These are phyloP conservation scores for Mesochorus sp. DNA, from an alignment of 2,888 invertebrate genomes.

Conservation along the genomic window DNA sequence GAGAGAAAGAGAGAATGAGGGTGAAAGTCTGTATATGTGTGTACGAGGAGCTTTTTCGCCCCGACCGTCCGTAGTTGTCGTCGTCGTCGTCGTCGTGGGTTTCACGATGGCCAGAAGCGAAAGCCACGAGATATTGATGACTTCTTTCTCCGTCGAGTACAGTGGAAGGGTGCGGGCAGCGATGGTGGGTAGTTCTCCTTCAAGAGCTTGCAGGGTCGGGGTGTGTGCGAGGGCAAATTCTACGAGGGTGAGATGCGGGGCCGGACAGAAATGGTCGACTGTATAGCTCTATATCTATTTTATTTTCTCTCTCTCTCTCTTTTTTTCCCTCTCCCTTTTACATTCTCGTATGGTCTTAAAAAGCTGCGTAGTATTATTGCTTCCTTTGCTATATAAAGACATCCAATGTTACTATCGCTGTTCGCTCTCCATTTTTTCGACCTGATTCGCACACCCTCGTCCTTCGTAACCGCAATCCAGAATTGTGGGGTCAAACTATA, in stretches of 20 bases:
- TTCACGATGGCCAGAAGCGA: conserved; percentile 75
- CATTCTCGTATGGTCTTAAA: conserved; percentile 3
- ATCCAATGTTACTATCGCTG: conserved; percentile 26
- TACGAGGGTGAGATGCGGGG: conserved; percentile 43
- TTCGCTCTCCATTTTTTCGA: neutral
- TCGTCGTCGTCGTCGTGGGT: conserved; percentile 48
- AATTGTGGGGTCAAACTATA: too few species aligned
- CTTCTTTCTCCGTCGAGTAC: conserved; percentile 73
- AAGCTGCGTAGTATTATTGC: conserved; percentile 45
- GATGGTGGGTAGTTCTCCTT: conserved; percentile 40
- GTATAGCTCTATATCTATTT: neutral
- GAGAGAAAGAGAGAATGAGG: conserved; percentile 35
- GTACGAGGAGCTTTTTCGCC: conserved; percentile 31
- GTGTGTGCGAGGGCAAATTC: conserved; percentile 54
- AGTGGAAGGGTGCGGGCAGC: conserved; percentile 60
- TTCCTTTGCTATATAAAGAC: conserved; percentile 19
- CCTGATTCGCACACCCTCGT: neutral
- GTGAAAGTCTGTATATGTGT: conserved; percentile 37
- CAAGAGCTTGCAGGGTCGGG: conserved; percentile 36
- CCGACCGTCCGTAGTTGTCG: conserved; percentile 56
- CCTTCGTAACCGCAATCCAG: neutral
- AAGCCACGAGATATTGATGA: conserved; percentile 81
- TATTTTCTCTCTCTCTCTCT: neutral
- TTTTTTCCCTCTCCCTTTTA: conserved; percentile 1
- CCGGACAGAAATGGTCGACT: conserved; percentile 31